These are phyloP conservation scores for Harpegnathos saltator DNA, from an alignment of 1,140 invertebrate species.

Conservation along the genomic window DNA sequence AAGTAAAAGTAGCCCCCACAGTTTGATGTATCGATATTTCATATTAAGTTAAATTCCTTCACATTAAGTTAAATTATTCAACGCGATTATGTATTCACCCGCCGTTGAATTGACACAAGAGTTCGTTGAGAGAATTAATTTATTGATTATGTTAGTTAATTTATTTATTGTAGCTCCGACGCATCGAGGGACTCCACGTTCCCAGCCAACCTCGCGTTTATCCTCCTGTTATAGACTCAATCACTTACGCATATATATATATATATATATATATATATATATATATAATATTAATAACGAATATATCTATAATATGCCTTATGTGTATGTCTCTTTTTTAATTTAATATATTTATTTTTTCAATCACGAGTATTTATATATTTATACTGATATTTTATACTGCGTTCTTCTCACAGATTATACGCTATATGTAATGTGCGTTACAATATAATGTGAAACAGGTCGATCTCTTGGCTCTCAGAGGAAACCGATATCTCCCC, in stretches of 20 bases:
- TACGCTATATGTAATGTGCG: slow-evolving; percentile 66
- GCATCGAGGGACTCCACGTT: slow-evolving; percentile 19
- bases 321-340: slow-evolving; percentile 84
- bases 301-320: slow-evolving; percentile 74
- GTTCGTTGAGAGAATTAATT: neutral
- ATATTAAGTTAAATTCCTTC: slow-evolving; percentile 2
- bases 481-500: slow-evolving; percentile 77
- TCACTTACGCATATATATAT: slow-evolving; percentile 30
- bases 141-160: slow-evolving; percentile 11
- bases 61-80: neutral
- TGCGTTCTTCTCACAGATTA: slow-evolving; percentile 80
- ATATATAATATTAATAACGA: slow-evolving; percentile 73
- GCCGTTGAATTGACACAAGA: neutral
- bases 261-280: slow-evolving; percentile 71
- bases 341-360: slow-evolving; percentile 86
- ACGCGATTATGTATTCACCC: neutral
- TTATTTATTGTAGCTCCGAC: slow-evolving; percentile 1
- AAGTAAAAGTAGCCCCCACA: neutral
- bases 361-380: slow-evolving; percentile 84
- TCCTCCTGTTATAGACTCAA: slow-evolving; percentile 73
- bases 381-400: slow-evolving; percentile 86
- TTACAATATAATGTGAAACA: slow-evolving; percentile 70
- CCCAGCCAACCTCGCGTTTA: slow-evolving; percentile 45
- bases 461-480: slow-evolving; percentile 85
- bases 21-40: neutral